Base-by-base conservation (phyloP, 2,113 vertebrate species). In the Eubucco bourcierii region DNA sequence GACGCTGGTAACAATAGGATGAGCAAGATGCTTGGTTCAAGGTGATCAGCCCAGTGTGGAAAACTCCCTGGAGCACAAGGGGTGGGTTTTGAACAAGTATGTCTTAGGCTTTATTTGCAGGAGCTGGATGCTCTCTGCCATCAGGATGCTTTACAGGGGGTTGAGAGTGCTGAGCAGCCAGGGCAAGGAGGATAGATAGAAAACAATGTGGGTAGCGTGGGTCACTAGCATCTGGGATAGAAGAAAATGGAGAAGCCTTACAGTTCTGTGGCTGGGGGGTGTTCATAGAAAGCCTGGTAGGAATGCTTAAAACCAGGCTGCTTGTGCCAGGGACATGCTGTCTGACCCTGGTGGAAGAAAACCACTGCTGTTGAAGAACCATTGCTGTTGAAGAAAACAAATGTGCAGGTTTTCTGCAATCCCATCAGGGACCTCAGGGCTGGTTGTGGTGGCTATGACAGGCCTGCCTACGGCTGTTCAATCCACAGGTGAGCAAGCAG, bases 21-120 rank as follows among this genome's bases (percentile, higher is more conserved):
- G 33, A 53, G 33, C 50, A 70, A 52, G 20, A 44, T 0, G 1
- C 19, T 70, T n/a, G 15, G 15, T 39, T 90, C 61, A 64, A 31
- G 47, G 50, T 20, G 24, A 4, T 47, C 0, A 0, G 5, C 44
- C 9, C 15, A 29, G 15, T 12, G 25, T 50, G 46, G 60, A 46
- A 65, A 74, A 63, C 3, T 25, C 10, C 39, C 15, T 31, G 8
- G 33, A 16, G 46, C 20, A 3, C 39, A 70, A 55, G 28, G 5
- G 37, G 8, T 12, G 37, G 66, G 15, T 33, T 93, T 85, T 80
- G 67, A 70, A 39, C 0, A 1, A 56, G 47, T 2, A 61, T 34
- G 33, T 28, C 6, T 4, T 56, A 28, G 56, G 47, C 2, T 70
- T 53, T 29, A 1, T 3, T 50, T 79, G 19, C 8, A 33, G 24